Evolutionary conservation across 2,888 invertebrate genomes (phyloP), one percentile per base, ranked within the genome.

Genomic region (Lithophane socia): DNA sequence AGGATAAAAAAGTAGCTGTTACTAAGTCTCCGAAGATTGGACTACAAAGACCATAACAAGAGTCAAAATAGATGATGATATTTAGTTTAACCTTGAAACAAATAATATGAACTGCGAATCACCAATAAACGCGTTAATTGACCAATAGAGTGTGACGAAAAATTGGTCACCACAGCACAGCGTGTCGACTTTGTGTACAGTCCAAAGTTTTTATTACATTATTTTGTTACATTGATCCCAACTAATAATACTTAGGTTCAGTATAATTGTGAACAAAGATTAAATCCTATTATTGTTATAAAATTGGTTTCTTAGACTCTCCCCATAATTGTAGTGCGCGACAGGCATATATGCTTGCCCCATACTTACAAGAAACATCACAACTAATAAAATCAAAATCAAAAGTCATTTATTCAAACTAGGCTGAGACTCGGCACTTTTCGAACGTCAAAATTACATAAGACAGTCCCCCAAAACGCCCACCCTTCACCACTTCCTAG

Each of bases 61-160:
- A 74, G 54, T 44, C 68, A 61, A 61, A 70, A 42, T 56, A 29
- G 24, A 21, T 64, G 65, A 82, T 58, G 68, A 65, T 69, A 64
- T 82, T 47, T 69, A 58, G 24, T 63, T 49, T 77, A 69, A 60
- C 83, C 83, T 84, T 84, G 78, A 78, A 78, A 60, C 73, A 70
- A 82, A 73, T 85, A 78, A 85, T 75, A 71, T 42, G 47, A 75
- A 21, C 70, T 29, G 56, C 86, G 75, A 85, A 82, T 83, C 73
- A 49, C 47, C 83, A 77, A 82, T 73, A 73, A 58, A 71, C 58
- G 66, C 66, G 77, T 82, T 77, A 82, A 84, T 85, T 84, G 84
- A 61, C 60, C 86, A 82, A 73, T 84, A 70, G 58, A 85, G 70
- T 58, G 70, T 78, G 73, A 78, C 75, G 67, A 81, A 75, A 73